A percentile compares a stretch with the other conserved stretches of the same genome.
Evolutionary conservation across 2,113 vertebrate genomes (phyloP).

Genomic region (Ornithorhynchus anatinus): DNA sequence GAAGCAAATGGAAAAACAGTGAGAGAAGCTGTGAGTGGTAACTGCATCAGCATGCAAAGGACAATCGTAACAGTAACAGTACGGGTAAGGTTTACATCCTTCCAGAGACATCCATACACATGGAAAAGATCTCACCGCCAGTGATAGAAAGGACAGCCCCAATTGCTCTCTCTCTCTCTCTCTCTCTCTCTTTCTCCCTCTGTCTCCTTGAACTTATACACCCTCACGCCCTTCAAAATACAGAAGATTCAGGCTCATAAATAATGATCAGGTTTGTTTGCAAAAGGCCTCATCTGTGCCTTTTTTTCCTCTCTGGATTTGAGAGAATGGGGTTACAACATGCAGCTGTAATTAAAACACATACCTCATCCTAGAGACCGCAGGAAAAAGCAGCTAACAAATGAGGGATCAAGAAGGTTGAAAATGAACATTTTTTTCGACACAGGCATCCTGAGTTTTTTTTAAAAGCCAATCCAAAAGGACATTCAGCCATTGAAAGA

Average conservation of each 20-base stretch:
- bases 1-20: too few relatives aligned
- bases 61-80: too few relatives aligned
- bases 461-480: conserved; percentile 33
- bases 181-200: neutral
- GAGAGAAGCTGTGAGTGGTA: too few relatives aligned
- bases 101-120: too few relatives aligned
- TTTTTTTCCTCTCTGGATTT: neutral
- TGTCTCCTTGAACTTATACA: too few relatives aligned
- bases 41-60: too few relatives aligned
- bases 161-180: neutral
- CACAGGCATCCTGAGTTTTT: conserved; percentile 17
- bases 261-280: too few relatives aligned
- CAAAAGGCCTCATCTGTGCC: neutral
- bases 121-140: too few relatives aligned
- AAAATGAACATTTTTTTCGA: conserved; percentile 20
- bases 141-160: neutral
- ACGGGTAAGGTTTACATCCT: too few relatives aligned
- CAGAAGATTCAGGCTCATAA: too few relatives aligned
- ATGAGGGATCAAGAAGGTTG: neutral
- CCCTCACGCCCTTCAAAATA: too few relatives aligned
- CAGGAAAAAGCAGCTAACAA: neutral
- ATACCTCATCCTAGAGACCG: conserved; percentile 8
- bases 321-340: conserved; percentile 4
- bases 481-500: conserved; percentile 28
- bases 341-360: conserved; percentile 26